Percentiles rank a stretch among this genome's conserved stretches.
These are phyloP conservation scores for Cryptomyrus ogoouensis DNA, from an alignment of 2,113 vertebrate genomes.

Conservation along the genomic window DNA sequence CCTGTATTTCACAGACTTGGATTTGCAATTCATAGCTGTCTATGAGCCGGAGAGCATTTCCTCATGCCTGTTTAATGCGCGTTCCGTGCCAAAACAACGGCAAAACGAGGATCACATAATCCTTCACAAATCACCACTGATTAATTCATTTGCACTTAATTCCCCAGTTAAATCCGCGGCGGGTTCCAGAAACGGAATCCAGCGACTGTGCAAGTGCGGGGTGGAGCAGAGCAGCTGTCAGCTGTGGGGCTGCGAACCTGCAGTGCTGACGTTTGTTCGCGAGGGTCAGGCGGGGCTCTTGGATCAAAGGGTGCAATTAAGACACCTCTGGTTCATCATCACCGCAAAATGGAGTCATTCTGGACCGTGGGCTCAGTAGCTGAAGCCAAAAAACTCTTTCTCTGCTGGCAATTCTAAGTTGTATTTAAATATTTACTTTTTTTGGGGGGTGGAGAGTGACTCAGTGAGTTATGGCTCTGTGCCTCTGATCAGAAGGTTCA, in stretches of 20 bases:
- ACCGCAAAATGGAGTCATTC: not conserved
- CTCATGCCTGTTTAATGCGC: not conserved
- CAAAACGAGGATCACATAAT: constrained; percentile 1
- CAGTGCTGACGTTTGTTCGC: not conserved
- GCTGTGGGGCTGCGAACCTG: not conserved
- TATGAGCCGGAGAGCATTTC: not conserved
- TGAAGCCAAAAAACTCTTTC: not conserved
- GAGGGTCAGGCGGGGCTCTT: not conserved
- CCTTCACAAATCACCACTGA: constrained; percentile 6
- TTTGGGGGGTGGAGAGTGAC: not conserved
- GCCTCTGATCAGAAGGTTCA: not conserved
- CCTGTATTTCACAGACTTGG: not conserved
- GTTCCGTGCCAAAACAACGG: not conserved
- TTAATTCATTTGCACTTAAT: constrained; percentile 12
- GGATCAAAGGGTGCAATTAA: constrained; percentile 19
- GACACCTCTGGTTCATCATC: not conserved
- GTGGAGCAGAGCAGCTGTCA: constrained; percentile 1
- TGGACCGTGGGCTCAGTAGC: not conserved
- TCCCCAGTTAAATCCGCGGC: constrained; percentile 6
- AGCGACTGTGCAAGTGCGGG: not conserved
- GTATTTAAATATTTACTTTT: not conserved
- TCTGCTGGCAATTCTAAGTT: not conserved
- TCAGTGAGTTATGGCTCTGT: not conserved
- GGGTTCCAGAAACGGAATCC: constrained; percentile 15
- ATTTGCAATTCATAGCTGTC: constrained; percentile 2